phyloP scores from a whole-genome alignment of 2,888 invertebrate genomes.

The Meiosimyza decipiens region DNA sequence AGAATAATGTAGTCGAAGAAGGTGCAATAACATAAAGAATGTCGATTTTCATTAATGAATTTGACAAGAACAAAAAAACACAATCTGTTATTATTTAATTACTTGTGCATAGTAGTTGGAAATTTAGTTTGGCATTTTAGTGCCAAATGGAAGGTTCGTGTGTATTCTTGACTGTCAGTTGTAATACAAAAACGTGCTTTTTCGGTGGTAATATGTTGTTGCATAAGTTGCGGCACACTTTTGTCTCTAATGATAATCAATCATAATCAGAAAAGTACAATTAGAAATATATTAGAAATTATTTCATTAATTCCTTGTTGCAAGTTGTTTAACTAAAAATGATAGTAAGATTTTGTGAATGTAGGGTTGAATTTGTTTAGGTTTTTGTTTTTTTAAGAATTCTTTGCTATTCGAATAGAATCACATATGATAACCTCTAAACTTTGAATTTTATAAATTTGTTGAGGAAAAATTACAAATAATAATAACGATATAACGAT shows the following conservation, averaged over 20 bases:
- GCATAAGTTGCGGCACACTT: slow-evolving; percentile 13
- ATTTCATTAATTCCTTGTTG: background rate
- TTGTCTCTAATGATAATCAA: slow-evolving; percentile 28
- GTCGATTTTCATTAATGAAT: slow-evolving; percentile 50
- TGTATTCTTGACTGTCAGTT: slow-evolving; percentile 28
- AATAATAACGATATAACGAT: no score
- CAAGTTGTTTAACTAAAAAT: no score
- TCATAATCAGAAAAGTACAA: slow-evolving; percentile 28
- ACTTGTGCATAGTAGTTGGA: no score
- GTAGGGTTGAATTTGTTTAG: no score
- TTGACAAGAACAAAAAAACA: background rate
- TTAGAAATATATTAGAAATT: slow-evolving; percentile 25
- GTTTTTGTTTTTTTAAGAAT: no score
- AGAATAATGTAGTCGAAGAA: slow-evolving; percentile 36
- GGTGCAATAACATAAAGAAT: slow-evolving; percentile 48
- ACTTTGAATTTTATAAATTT: no score
- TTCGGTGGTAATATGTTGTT: background rate
- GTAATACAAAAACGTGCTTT: slow-evolving; percentile 25
- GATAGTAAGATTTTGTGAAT: no score
- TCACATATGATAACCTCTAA: no score
- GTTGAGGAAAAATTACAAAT: no score
- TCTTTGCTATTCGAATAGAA: no score
- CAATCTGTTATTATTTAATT: background rate
- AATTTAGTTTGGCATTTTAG: no score
- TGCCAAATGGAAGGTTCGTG: no score